Evolutionary conservation across 2,888 invertebrate species (phyloP).

Genomic region (Agonum fuliginosum): DNA sequence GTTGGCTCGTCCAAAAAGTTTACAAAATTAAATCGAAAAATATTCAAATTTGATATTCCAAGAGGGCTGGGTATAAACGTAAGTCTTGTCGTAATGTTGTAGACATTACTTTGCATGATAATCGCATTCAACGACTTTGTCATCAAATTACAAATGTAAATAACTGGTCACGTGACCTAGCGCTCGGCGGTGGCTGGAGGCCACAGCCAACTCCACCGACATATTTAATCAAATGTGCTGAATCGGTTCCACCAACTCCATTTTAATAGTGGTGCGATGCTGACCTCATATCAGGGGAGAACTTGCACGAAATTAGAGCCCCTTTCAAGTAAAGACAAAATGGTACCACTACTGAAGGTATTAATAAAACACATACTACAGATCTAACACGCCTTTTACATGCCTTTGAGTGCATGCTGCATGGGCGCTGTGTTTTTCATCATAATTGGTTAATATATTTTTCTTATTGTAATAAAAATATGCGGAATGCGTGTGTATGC

Average conservation of each 20-base stretch:
- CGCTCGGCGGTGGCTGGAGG: slow-evolving; percentile 14
- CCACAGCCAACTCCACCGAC: background rate
- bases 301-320: too few species aligned
- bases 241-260: slow-evolving; percentile 39
- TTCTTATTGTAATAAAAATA: too few species aligned
- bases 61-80: slow-evolving; percentile 45
- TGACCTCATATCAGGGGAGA: too few species aligned
- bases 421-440: too few species aligned
- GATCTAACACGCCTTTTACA: too few species aligned
- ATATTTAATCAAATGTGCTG: slow-evolving; percentile 57
- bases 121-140: slow-evolving; percentile 57
- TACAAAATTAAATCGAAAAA: slow-evolving; percentile 50
- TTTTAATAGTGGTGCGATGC: background rate
- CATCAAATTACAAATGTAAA: slow-evolving; percentile 59
- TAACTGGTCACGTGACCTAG: slow-evolving; percentile 31
- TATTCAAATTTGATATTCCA: slow-evolving; percentile 52
- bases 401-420: too few species aligned
- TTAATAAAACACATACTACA: too few species aligned
- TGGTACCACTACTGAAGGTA: too few species aligned
- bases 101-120: slow-evolving; percentile 57
- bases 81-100: slow-evolving; percentile 51
- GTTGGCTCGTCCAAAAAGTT: slow-evolving; percentile 8
- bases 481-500: too few species aligned
- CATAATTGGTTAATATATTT: too few species aligned
- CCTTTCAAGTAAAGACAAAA: too few species aligned